These are phyloP conservation scores for Oscheius myriophilus DNA, from an alignment of 2,888 invertebrate species.

Conservation along the genomic window DNA sequence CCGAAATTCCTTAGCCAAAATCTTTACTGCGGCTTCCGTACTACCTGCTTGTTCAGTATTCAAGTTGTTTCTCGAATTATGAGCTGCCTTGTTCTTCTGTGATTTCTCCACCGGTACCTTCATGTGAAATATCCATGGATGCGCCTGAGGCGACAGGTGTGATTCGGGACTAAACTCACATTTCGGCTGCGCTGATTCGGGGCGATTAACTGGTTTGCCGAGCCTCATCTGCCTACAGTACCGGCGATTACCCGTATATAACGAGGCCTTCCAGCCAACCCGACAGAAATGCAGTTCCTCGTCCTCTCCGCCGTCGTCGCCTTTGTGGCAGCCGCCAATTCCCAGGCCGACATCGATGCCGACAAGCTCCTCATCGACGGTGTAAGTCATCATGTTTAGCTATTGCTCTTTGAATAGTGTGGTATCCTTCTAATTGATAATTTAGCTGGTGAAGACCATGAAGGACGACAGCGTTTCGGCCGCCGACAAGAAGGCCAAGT, in stretches of 20 bases:
- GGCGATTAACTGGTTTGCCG: constrained; percentile 28
- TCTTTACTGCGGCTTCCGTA: too few relatives aligned
- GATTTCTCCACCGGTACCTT: too few relatives aligned
- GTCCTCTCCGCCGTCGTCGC: background rate
- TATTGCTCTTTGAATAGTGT: background rate
- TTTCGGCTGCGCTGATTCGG: background rate
- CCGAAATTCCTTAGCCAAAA: too few relatives aligned
- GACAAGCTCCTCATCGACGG: constrained; percentile 10
- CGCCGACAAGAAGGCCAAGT: constrained; percentile 23
- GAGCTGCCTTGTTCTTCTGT: too few relatives aligned
- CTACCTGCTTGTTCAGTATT: too few relatives aligned
- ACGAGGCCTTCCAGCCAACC: too few relatives aligned
- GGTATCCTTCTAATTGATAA: too few relatives aligned
- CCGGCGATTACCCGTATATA: constrained; percentile 3
- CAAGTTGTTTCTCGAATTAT: too few relatives aligned
- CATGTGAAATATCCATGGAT: background rate
- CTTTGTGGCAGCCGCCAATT: constrained; percentile 4
- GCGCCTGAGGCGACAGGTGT: background rate
- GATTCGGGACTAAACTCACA: constrained; percentile 17
- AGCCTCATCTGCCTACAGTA: background rate
- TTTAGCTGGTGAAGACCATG: constrained; percentile 13
- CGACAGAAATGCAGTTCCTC: constrained; percentile 1
- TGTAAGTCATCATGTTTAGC: background rate
- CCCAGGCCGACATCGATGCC: constrained; percentile 17
- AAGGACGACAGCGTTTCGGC: constrained; percentile 5